Base-by-base conservation (phyloP, 2,113 vertebrate genomes). In the Larimichthys crocea region DNA sequence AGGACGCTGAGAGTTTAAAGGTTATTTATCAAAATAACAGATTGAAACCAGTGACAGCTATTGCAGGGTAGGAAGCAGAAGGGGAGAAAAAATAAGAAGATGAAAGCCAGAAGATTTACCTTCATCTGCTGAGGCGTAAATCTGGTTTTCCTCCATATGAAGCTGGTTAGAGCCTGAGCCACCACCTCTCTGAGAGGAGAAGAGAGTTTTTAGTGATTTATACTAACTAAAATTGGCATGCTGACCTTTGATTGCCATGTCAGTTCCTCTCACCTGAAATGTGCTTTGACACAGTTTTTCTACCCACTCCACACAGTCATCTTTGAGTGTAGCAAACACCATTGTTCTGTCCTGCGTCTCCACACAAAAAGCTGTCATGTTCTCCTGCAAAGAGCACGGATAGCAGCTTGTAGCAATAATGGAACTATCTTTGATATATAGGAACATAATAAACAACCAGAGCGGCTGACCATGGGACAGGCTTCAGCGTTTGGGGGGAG, bases 71-170 rank as follows among this genome's bases (percentile, higher is more conserved):
- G 26, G 26, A 26, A 26, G 26, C 26, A 60, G 53, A 59, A 46
- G 56, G 6, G 19, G 22, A 10, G 2, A 31, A 35, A 6, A 29
- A 4, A 35, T 5, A 14, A 50, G 4, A 24, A 44, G 20, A 7
- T 4, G n/a, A 15, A 57, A 20, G 10, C 19, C 15, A 64, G 17
- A 40, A n/a, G 8, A 14, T 29, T 74, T 89, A 99, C 97, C 96
- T 94, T 96, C 94, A 0, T 96, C 94, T 83, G 93, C 92, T 0
- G 97, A 96, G 76, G 91, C 95, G 57, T 99, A 99, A 44, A 99
- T 95, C 49, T 96, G 94, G 80, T 99, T 99, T 67, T 97, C 96
- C 0, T 97, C 96, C 97, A 99, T 98, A 71, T 95, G 93, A 88
- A 93, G 57, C 60, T 81, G 69, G 17, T 3, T 55, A 3, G 53